A percentile compares a stretch with the other conserved stretches of the same genome.
Evolutionary conservation across 2,113 vertebrate species (phyloP).

Genomic region (Carollia perspicillata): DNA sequence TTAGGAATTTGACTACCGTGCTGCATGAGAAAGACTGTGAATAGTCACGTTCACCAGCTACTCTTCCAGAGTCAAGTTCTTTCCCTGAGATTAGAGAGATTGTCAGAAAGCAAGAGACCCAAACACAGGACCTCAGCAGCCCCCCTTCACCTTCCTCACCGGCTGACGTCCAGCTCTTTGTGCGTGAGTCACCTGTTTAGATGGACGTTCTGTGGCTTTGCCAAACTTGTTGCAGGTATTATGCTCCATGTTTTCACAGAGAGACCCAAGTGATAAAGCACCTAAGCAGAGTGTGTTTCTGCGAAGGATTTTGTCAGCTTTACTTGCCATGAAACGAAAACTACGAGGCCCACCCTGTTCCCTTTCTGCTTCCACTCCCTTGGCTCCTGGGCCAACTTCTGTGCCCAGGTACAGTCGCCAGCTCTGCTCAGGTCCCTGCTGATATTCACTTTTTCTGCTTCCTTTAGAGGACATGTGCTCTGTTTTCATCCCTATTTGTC

Average conservation of each 20-base stretch:
- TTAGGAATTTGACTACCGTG: neutral
- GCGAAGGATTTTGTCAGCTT: neutral
- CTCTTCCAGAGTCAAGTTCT: neutral
- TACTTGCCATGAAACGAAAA: neutral
- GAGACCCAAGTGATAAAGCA: neutral
- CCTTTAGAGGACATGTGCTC: conserved; percentile 34
- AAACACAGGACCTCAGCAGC: neutral
- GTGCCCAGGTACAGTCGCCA: neutral
- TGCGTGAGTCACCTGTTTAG: neutral
- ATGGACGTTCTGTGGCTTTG: neutral
- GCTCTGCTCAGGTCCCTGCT: neutral
- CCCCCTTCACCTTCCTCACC: neutral
- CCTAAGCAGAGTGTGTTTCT: neutral
- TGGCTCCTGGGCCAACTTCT: neutral
- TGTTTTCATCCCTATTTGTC: neutral
- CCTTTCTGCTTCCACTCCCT: neutral
- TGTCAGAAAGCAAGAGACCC: neutral
- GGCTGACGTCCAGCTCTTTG: neutral
- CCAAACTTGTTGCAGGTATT: neutral
- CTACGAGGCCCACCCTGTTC: neutral
- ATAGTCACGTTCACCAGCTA: neutral
- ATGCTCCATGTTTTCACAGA: neutral
- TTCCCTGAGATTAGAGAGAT: neutral
- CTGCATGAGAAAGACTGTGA: neutral
- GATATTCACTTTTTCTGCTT: neutral